phyloP scores from a whole-genome alignment of 2,113 vertebrate species.

The Dasyprocta punctata region DNA sequence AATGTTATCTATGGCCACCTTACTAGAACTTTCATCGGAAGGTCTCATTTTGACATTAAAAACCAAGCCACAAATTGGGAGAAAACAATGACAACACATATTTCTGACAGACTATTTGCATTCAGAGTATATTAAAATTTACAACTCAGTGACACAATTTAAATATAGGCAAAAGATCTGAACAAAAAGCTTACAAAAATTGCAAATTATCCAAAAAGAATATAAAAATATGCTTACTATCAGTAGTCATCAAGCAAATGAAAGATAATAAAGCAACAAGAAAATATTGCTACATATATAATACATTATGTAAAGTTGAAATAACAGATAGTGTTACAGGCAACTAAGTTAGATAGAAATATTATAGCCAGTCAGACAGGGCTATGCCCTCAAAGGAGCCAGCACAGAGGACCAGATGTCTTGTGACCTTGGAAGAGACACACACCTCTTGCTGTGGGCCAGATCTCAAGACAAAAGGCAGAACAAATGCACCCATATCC shows the following conservation, averaged over 20 bases:
- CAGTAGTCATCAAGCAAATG: neutral
- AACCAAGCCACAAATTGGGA: neutral
- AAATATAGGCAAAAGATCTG: neutral
- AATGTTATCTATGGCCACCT: neutral
- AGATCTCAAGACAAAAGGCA: too few species aligned
- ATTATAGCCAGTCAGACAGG: too few species aligned
- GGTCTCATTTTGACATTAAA: slow-evolving; percentile 40
- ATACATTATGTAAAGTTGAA: neutral
- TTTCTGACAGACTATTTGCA: slow-evolving; percentile 39
- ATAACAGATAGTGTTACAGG: too few species aligned
- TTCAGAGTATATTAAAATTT: neutral
- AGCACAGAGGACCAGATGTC: too few species aligned
- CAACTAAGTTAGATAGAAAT: too few species aligned
- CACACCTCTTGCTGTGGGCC: too few species aligned
- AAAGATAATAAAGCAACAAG: neutral
- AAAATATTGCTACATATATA: neutral
- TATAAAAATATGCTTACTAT: neutral
- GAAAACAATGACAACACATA: neutral
- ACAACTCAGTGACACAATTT: neutral
- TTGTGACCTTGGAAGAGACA: too few species aligned
- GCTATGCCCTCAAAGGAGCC: too few species aligned
- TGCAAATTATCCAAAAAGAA: neutral
- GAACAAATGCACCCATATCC: too few species aligned
- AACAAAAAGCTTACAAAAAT: neutral
- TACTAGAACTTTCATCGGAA: neutral